Base-by-base conservation (phyloP, 2,113 vertebrate genomes). In the Theristicus caerulescens region DNA sequence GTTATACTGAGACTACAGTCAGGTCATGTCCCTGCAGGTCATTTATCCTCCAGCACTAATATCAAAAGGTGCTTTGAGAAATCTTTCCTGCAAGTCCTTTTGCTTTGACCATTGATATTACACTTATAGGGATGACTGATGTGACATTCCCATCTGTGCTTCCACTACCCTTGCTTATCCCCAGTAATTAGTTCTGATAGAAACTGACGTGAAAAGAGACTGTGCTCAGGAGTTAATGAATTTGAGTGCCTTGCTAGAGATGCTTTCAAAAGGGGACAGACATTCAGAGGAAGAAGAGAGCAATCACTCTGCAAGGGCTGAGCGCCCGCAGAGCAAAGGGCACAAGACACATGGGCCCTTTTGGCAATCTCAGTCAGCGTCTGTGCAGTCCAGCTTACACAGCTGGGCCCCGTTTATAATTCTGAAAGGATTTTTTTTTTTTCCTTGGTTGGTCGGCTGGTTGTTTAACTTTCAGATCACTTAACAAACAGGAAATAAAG, bases 381-480 rank as follows among this genome's bases (percentile, higher is more conserved):
- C 61, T 82, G 44, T 51, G 65, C 73, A 87, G 86, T 47, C 77
- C 65, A 61, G 91, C 86, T 97, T 91, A 93, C 77, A 85, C 95
- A 96, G 89, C 93, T 97, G 91, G 67, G 36, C 49, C 81, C 52
- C 5, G 0, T 65, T 74, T 91, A 40, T 3, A 85, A 21, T 13
- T 62, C 29, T 59, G 62, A 84, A 89, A 76, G 47, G 54, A 18
- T 9, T 61, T 64, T 70, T 25, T 65, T 65, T n/a, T n/a, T 40
- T 6, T 0, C 51, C 64, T 67, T 20, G 22, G 16, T 47, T 94
- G 93, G 47, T 88, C 5, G 2, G 24, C 49, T 92, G 52, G 81
- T 69, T 94, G 74, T 67, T 89, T 88, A 95, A 67, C 84, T 96
- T 97, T 97, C 93, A 97, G 89, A 96, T 87, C 76, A 20, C 72